Evolutionary conservation across 2,888 invertebrate genomes (phyloP).

Genomic region (Xanthia icteritia): DNA sequence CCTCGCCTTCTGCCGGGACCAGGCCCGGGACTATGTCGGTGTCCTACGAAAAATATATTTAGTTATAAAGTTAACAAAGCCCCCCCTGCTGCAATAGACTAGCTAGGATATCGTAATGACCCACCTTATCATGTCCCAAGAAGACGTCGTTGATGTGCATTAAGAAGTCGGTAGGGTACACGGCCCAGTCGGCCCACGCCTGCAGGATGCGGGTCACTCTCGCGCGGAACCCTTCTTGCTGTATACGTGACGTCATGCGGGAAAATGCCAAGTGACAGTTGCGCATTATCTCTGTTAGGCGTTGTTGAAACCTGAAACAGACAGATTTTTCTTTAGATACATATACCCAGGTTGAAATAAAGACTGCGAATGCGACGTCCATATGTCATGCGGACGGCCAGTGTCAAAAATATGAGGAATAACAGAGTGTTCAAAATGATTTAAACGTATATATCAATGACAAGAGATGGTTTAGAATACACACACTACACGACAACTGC

Average conservation of each 20-base stretch:
- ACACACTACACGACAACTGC: neutral
- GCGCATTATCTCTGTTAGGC: slow-evolving; percentile 88
- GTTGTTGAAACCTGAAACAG: slow-evolving; percentile 93
- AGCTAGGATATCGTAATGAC: neutral
- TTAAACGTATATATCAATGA: neutral
- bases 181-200: slow-evolving; percentile 99
- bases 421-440: too few species aligned
- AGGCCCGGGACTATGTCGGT: slow-evolving; percentile 35
- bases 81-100: neutral
- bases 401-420: neutral
- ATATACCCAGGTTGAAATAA: neutral
- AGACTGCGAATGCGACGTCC: too few species aligned
- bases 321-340: neutral
- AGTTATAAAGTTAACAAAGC: neutral
- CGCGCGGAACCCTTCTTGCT: slow-evolving; percentile 98
- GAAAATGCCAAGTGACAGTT: slow-evolving; percentile 93
- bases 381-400: neutral
- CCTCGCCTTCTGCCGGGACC: slow-evolving; percentile 26
- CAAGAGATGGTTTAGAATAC: neutral
- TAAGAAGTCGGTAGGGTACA: slow-evolving; percentile 98
- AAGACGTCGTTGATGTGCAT: slow-evolving; percentile 97
- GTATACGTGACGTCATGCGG: slow-evolving; percentile 94
- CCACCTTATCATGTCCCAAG: slow-evolving; percentile 92
- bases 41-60: slow-evolving; percentile 35
- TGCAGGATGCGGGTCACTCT: slow-evolving; percentile 97